phyloP scores from a whole-genome alignment of 2,113 vertebrate species.

The Pseudolaguvia tuberculata region DNA sequence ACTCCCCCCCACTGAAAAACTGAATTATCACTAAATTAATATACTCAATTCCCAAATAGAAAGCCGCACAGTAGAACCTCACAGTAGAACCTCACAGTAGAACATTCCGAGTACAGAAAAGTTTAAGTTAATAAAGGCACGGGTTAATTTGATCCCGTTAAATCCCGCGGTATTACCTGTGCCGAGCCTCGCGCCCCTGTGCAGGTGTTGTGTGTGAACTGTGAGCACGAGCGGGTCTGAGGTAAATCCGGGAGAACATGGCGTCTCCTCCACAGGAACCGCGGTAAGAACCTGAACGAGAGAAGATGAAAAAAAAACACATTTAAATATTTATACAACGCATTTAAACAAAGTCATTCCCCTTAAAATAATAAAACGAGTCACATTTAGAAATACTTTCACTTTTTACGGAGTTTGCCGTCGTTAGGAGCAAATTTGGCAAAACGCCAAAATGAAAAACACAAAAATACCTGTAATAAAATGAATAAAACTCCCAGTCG shows the following conservation, averaged over 20 bases:
- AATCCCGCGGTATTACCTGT: slow-evolving; percentile 53
- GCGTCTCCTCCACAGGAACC: slow-evolving; percentile 32
- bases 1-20: too few relatives aligned
- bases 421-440: not conserved
- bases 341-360: too few relatives aligned
- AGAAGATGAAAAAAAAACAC: too few relatives aligned
- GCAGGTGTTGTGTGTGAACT: slow-evolving; percentile 49
- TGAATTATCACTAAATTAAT: too few relatives aligned
- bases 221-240: slow-evolving; percentile 51
- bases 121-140: too few relatives aligned
- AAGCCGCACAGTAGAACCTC: too few relatives aligned
- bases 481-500: slow-evolving; percentile 48
- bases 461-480: slow-evolving; percentile 57
- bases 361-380: too few relatives aligned
- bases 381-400: not conserved
- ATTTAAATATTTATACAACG: too few relatives aligned
- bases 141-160: too few relatives aligned
- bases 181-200: slow-evolving; percentile 46
- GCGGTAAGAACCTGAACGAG: slow-evolving; percentile 41
- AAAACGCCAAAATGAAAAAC: not conserved
- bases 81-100: too few relatives aligned
- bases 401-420: not conserved
- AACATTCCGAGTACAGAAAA: too few relatives aligned
- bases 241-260: slow-evolving; percentile 62
- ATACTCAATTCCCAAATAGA: too few relatives aligned